Percentiles rank a stretch among this genome's conserved stretches.
These are phyloP conservation scores for Synanthedon tipuliformis DNA, from an alignment of 2,888 invertebrate genomes.

Conservation along the genomic window DNA sequence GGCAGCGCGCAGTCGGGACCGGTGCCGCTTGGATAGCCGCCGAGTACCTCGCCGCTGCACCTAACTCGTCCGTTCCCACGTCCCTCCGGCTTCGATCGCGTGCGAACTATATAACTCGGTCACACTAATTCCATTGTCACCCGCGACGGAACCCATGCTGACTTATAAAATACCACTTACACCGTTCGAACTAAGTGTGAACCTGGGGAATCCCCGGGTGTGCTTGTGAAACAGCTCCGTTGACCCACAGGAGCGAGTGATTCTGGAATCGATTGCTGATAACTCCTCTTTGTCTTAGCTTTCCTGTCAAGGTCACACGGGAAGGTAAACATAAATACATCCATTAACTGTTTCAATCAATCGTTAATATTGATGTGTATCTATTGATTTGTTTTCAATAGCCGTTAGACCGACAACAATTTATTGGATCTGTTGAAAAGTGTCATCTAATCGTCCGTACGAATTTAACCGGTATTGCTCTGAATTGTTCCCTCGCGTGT, in stretches of 20 bases:
- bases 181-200: conserved; percentile 18
- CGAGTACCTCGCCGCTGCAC: conserved; percentile 15
- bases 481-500: conserved; percentile 10
- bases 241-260: conserved; percentile 21
- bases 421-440: too few relatives aligned
- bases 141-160: background rate
- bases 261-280: conserved; percentile 31
- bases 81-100: conserved; percentile 17
- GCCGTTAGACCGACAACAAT: too few relatives aligned
- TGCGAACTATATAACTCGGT: conserved; percentile 9
- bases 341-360: background rate
- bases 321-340: conserved; percentile 37
- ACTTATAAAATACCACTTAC: conserved; percentile 3
- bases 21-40: conserved; percentile 19
- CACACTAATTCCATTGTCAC: background rate
- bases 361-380: too few relatives aligned
- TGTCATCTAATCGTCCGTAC: too few relatives aligned
- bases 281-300: conserved; percentile 22
- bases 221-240: conserved; percentile 16
- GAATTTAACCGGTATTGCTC: too few relatives aligned
- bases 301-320: conserved; percentile 42
- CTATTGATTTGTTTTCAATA: too few relatives aligned
- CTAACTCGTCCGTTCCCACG: conserved; percentile 3
- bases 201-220: conserved; percentile 23
- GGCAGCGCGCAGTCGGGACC: conserved; percentile 46